Percentiles rank a stretch among this genome's conserved stretches.
Conservation (phyloP, 2,113 vertebrate species). For the Seriola aureovittata region DNA sequence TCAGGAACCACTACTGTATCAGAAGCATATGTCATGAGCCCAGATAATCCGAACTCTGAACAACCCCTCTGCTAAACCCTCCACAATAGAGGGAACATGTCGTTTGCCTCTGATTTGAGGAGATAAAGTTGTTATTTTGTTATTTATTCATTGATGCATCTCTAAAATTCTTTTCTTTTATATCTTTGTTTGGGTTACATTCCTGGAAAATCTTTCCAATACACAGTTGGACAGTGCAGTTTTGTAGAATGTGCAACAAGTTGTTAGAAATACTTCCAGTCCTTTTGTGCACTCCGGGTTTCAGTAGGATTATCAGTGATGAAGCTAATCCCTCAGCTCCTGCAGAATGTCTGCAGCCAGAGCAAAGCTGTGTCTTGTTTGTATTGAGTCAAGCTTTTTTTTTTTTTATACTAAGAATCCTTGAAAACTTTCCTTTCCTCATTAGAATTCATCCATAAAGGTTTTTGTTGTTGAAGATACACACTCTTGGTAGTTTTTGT, state of each 20-base stretch:
- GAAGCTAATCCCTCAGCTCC: slow-evolving; percentile 41
- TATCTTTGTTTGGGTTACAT: not conserved
- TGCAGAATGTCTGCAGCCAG: slow-evolving; percentile 18
- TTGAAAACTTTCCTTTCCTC: not conserved
- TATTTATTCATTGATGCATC: not conserved
- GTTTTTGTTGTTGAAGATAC: not conserved
- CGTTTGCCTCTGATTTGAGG: not conserved
- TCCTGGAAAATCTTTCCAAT: not conserved
- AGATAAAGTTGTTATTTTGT: not conserved
- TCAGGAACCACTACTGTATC: not conserved
- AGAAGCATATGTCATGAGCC: not conserved
- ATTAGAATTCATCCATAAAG: not conserved
- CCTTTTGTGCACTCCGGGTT: slow-evolving; percentile 19
- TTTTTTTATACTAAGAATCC: not conserved
- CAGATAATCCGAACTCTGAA: not conserved
- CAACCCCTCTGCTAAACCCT: too few relatives aligned
- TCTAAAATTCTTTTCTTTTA: not conserved
- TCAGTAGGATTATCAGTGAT: slow-evolving; percentile 40
- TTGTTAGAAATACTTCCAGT: slow-evolving; percentile 27
- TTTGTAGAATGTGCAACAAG: slow-evolving; percentile 11
- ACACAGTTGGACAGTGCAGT: fast-evolving
- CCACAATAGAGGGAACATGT: not conserved
- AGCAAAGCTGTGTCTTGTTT: not conserved
- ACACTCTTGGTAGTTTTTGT: too few relatives aligned
- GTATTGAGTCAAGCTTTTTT: not conserved